phyloP scores from a whole-genome alignment of 2,888 invertebrate genomes.

The Aspidapion aeneum region DNA sequence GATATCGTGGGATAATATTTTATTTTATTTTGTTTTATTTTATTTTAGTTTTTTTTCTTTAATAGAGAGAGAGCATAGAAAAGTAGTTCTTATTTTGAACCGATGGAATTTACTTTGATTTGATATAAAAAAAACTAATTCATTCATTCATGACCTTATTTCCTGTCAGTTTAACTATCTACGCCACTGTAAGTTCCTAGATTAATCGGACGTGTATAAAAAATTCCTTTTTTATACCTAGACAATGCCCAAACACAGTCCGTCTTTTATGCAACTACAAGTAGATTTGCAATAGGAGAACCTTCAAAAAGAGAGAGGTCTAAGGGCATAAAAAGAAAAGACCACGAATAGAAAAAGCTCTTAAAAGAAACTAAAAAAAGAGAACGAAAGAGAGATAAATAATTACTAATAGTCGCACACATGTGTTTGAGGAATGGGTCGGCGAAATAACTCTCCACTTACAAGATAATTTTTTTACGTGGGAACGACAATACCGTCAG shows the following conservation, averaged over 20 bases:
- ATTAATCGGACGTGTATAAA: background rate
- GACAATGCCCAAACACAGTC: background rate
- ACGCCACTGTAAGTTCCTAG: background rate
- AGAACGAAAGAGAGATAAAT: background rate
- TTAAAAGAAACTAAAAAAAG: background rate
- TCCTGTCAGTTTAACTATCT: too few relatives aligned
- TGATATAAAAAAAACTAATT: too few relatives aligned
- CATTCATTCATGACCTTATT: too few relatives aligned
- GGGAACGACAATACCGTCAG: background rate
- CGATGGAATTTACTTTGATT: too few relatives aligned
- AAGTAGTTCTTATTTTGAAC: too few relatives aligned
- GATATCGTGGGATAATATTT: too few relatives aligned
- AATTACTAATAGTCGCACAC: background rate
- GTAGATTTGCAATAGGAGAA: background rate
- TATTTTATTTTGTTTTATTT: too few relatives aligned
- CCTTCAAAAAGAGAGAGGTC: background rate
- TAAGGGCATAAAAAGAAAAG: constrained; percentile 12
- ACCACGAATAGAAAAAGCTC: constrained; percentile 2
- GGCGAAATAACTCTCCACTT: background rate
- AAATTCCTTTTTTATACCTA: background rate
- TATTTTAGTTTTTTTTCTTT: too few relatives aligned
- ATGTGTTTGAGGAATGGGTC: background rate
- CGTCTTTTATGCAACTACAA: background rate
- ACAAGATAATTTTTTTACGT: background rate
- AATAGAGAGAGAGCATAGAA: too few relatives aligned